Base-by-base conservation (phyloP, 2,888 invertebrate genomes). In the Parascotia fuliginaria region DNA sequence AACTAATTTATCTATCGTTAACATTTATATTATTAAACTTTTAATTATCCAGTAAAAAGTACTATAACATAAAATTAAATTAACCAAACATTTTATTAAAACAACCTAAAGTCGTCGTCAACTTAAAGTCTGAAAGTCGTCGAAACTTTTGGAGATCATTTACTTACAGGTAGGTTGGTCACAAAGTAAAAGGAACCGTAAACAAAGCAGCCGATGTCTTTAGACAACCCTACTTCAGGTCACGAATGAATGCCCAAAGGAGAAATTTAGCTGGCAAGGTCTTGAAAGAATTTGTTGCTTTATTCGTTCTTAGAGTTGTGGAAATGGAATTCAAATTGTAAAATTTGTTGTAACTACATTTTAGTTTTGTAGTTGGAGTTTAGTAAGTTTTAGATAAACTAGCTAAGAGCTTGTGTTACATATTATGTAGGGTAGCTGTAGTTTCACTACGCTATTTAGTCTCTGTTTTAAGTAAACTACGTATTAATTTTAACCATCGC, bases 191-290 rank as follows among this genome's bases (percentile, higher is more conserved):
- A 61, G 40, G 54, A 49, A 53, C 60, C 58, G 64, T 65, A 73
- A 73, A 73, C 65, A 72, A 73, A 69, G 69, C 59, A 64, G 59
- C 63, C 64, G 60, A 61, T 60, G 63, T 47, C 59, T 55, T 52
- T 63, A 55, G 42, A 51, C 42, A 38, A 61, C 46, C 51, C 58
- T 56, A 50, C 49, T 52, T 57, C 50, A 52, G 52, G 64, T 64
- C 64, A 57, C 57, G 55, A 55, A 28, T 52, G 53, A 55, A 53
- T 61, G 52, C 53, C 48, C 62, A 48, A 50, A 54, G 62, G 56
- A 32, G 53, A 60, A 64, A 53, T 55, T 49, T 50, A 45, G 22
- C 60, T 48, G 9, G 15, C 47, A 55, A 51, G 14, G 48, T 55
- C 41, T 55, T 40, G 27, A 32, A 55, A 62, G 29, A 60, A 24